Conservation (phyloP, 2,888 invertebrate species). For the Chymomyza amoena region DNA sequence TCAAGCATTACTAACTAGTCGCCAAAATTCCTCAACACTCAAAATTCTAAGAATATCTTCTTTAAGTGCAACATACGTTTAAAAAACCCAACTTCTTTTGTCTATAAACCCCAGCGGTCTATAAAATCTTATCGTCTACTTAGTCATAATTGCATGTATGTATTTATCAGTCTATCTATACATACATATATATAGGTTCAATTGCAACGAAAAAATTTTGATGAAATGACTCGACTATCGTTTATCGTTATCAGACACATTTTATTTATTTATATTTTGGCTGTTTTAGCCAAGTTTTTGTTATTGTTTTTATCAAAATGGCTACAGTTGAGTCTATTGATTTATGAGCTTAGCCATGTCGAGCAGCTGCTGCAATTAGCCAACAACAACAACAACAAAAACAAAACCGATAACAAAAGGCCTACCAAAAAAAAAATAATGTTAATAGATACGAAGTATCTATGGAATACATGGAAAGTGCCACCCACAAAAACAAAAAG, state of each 20-base stretch:
- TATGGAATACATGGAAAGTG: not conserved
- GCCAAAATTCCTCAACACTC: not conserved
- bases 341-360: constrained; percentile 32
- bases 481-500: not conserved
- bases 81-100: not conserved
- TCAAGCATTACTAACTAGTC: not conserved
- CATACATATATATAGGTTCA: not conserved
- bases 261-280: constrained; percentile 9
- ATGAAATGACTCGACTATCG: not conserved
- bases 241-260: constrained; percentile 37
- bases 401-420: constrained; percentile 24
- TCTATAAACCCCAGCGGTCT: not conserved
- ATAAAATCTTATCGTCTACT: not conserved
- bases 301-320: constrained; percentile 57
- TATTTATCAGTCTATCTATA: not conserved
- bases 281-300: not conserved
- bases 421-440: constrained; percentile 22
- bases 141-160: constrained; percentile 1
- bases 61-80: not conserved
- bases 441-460: constrained; percentile 3
- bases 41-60: not conserved
- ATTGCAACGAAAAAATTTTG: not conserved
- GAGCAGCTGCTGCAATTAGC: constrained; percentile 35
- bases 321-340: constrained; percentile 38
- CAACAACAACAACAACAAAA: constrained; percentile 14